Percentiles rank a stretch among this genome's conserved stretches.
These are phyloP conservation scores for Dryoscopus gambensis DNA, from an alignment of 2,113 vertebrate genomes.

Conservation along the genomic window DNA sequence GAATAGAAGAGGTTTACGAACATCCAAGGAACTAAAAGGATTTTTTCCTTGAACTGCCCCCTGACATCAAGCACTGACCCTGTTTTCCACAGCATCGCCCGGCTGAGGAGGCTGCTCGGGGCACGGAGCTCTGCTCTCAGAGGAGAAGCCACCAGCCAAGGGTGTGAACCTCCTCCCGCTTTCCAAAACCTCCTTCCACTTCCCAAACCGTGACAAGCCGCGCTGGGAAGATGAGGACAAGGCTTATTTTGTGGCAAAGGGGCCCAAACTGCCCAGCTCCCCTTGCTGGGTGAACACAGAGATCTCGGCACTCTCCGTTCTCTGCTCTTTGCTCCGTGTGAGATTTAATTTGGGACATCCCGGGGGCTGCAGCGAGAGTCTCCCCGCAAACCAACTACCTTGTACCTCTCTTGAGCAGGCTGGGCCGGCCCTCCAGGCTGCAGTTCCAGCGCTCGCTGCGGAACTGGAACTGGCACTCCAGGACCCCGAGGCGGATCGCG, in stretches of 20 bases:
- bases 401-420: slow-evolving; percentile 92
- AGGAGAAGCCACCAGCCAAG: not conserved
- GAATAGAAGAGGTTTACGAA: not conserved
- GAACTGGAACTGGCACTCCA: slow-evolving; percentile 95
- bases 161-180: not conserved
- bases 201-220: rapidly evolving
- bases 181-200: not conserved
- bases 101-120: not conserved
- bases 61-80: not conserved
- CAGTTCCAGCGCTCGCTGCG: slow-evolving; percentile 97
- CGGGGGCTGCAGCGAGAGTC: not conserved
- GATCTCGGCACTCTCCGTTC: rapidly evolving
- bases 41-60: not conserved
- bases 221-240: not conserved
- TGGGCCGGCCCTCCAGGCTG: slow-evolving; percentile 89
- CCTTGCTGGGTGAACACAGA: rapidly evolving
- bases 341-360: rapidly evolving
- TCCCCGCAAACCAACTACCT: not conserved
- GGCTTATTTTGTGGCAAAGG: not conserved
- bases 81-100: not conserved
- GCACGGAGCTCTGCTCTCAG: not conserved
- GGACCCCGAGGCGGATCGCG: slow-evolving; percentile 85
- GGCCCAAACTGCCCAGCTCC: not conserved
- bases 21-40: not conserved
- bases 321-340: rapidly evolving